Percentiles rank a stretch among this genome's conserved stretches.
phyloP scores from a whole-genome alignment of 30 jellyfish, hydroid and myxozoan genomes.

The Aurelia sp. region DNA sequence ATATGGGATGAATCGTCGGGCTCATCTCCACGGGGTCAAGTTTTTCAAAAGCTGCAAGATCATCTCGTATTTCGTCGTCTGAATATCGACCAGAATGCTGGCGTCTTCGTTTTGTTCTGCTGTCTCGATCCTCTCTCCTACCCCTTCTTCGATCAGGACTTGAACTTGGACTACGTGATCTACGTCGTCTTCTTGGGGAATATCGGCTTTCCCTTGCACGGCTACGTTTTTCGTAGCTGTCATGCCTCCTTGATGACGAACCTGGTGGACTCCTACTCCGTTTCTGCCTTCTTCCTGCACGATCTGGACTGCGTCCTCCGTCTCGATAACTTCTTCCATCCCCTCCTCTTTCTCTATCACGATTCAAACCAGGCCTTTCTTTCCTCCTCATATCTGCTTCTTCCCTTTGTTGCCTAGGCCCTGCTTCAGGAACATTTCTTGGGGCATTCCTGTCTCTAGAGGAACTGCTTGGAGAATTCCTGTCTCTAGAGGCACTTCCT shows the following conservation, averaged over 20 bases:
- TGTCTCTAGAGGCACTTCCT: too few relatives aligned
- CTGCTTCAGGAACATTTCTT: too few relatives aligned
- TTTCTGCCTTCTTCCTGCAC: constrained; percentile 2
- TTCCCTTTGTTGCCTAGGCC: too few relatives aligned
- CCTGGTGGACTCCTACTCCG: constrained; percentile 17
- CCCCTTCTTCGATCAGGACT: constrained; percentile 46
- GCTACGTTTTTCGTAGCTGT: not conserved
- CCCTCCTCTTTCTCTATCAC: constrained; percentile 33
- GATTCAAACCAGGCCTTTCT: constrained; percentile 32
- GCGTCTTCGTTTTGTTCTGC: constrained; percentile 37
- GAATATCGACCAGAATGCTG: constrained; percentile 21
- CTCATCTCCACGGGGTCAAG: not conserved
- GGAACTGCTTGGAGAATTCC: too few relatives aligned
- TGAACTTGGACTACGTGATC: constrained; percentile 53
- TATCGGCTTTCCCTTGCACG: constrained; percentile 6
- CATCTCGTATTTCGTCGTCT: not conserved
- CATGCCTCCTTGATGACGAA: not conserved
- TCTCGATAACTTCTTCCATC: constrained; percentile 31
- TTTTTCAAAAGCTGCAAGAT: constrained; percentile 10
- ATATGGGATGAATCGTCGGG: not conserved
- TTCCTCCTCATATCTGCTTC: not conserved
- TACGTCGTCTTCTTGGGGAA: constrained; percentile 20
- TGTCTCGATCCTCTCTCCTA: constrained; percentile 8
- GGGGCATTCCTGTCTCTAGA: too few relatives aligned
- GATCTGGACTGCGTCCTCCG: constrained; percentile 12